Conservation (phyloP, 2,113 vertebrate species). For the Agapornis roseicollis region DNA sequence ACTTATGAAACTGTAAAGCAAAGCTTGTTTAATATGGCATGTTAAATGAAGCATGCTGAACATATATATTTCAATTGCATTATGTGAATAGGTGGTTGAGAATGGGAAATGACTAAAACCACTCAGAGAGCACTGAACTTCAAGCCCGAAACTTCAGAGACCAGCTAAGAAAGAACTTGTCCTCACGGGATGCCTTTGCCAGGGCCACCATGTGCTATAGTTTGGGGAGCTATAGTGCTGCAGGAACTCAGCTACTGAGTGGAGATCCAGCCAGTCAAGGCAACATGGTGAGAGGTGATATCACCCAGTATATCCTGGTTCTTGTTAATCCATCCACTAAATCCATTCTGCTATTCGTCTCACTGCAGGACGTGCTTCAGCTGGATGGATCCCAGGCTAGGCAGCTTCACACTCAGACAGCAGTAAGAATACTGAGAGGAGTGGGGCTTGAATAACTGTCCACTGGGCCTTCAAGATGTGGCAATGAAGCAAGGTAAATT, state of each 20-base stretch:
- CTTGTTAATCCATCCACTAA: neutral
- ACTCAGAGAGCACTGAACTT: neutral
- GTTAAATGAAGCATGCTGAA: neutral
- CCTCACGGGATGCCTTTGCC: neutral
- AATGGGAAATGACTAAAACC: neutral
- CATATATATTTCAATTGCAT: neutral
- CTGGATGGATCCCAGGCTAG: neutral
- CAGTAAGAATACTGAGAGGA: neutral
- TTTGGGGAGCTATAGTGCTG: neutral
- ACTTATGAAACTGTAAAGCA: neutral
- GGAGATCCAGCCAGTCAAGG: neutral
- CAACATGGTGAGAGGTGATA: accelerated
- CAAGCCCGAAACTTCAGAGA: neutral
- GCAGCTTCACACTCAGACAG: neutral
- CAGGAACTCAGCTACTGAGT: accelerated
- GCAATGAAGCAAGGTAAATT: neutral
- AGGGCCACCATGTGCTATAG: accelerated
- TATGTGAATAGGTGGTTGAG: neutral
- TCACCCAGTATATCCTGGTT: neutral
- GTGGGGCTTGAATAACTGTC: neutral
- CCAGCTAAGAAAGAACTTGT: neutral
- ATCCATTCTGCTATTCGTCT: neutral
- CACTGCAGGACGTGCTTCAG: neutral
- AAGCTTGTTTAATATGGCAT: neutral
- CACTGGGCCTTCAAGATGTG: neutral